Base-by-base conservation (phyloP, 2,888 invertebrate species). In the Drosophila phalerata region DNA sequence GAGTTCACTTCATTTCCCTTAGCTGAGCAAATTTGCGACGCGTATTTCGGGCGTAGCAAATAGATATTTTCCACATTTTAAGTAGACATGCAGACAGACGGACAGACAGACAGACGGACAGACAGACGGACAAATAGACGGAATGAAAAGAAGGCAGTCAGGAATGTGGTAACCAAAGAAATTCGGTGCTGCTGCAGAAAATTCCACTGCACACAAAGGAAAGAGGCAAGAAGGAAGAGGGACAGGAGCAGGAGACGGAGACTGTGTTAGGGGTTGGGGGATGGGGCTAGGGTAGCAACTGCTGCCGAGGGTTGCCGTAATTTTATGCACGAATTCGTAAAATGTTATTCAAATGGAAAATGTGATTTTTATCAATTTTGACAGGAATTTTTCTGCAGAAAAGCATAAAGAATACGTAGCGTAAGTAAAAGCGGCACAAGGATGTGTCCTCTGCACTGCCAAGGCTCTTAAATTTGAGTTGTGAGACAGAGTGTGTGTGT, bases 341-440 rank as follows among this genome's bases (percentile, higher is more conserved):
- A 91, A 90, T 90, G 86, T 89, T 88, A 90, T 91, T 91, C 91
- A 89, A 91, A 91, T 91, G 91, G 91, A 91, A 91, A 91, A 91
- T 91, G 87, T 91, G 91, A 91, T 91, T 91, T 91, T 91, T 91
- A 91, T 91, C 91, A 91, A 90, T 90, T 91, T 88, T 91, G 91
- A 91, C 91, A 91, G 90, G 81, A 90, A 87, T 87, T 87, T 85
- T 81, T 78, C 71, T 30, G 77, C 75, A 79, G 68, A 73, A 73
- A 73, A 67, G 78, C 74, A 77, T 71, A 85, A 76, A 80, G 76
- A 52, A 77, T 72, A 53, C 66, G 63, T 63, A 58, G 61, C 67
- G 30, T 58, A 71, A 69, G 60, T 45, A 67, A 71, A 73, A 43
- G 62, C 66, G 57, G 76, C 70, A 53, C 73, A 76, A 73, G 70